Evolutionary conservation across 2,888 invertebrate species (phyloP).

Genomic region (Altica lythri): DNA sequence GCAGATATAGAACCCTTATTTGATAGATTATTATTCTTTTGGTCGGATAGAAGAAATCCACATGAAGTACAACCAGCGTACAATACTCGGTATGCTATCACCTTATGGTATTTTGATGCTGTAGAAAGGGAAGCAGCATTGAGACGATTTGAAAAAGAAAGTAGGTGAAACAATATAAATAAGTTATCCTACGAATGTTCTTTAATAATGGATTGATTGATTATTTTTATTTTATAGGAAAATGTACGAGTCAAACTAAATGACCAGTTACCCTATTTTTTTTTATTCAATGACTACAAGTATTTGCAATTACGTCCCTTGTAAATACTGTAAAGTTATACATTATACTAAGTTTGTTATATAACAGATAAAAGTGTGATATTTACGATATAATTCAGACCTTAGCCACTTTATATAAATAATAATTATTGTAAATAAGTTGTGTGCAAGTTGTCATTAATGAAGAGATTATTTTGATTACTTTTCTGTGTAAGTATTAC

Average conservation of each 20-base stretch:
- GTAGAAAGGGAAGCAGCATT: conserved; percentile 78
- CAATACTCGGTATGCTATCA: conserved; percentile 87
- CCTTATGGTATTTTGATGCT: conserved; percentile 90
- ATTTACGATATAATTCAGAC: conserved; percentile 30
- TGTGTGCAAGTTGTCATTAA: conserved; percentile 3
- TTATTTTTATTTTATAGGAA: conserved; percentile 21
- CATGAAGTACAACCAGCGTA: conserved; percentile 95
- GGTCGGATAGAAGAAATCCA: conserved; percentile 96
- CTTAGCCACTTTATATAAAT: conserved; percentile 21
- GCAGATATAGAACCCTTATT: conserved; percentile 93
- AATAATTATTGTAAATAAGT: not conserved
- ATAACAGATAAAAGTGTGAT: conserved; percentile 32
- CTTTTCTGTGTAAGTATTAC: not conserved
- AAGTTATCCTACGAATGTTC: not conserved
- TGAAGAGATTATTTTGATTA: conserved; percentile 15
- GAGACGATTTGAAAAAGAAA: conserved; percentile 62
- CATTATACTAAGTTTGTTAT: conserved; percentile 28
- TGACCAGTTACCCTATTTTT: conserved; percentile 16
- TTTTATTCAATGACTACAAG: too few relatives aligned
- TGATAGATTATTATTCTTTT: conserved; percentile 94
- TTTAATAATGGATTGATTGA: not conserved
- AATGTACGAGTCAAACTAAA: conserved; percentile 7
- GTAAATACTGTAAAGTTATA: conserved; percentile 34
- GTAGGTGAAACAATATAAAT: too few relatives aligned
- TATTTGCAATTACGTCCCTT: conserved; percentile 32